Percentiles rank a stretch among this genome's conserved stretches.
These are phyloP conservation scores for Craniophora ligustri DNA, from an alignment of 2,888 invertebrate species.

Conservation along the genomic window DNA sequence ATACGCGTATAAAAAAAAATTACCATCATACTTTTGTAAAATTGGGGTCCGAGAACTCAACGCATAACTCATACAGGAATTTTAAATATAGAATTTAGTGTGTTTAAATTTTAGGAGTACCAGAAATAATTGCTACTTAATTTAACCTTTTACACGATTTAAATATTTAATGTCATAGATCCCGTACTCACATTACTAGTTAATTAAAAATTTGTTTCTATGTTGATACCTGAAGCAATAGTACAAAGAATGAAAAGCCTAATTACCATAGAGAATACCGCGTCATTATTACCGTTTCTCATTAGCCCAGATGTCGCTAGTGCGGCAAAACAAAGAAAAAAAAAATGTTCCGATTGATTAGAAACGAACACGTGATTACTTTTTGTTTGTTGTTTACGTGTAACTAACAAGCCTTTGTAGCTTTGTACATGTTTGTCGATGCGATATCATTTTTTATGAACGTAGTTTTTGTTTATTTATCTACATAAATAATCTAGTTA, in stretches of 20 bases:
- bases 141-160: too few species aligned
- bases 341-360: conserved; percentile 32
- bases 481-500: too few species aligned
- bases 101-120: too few species aligned
- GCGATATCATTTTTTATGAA: not conserved
- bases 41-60: not conserved
- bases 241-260: not conserved
- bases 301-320: conserved; percentile 40
- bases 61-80: too few species aligned
- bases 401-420: not conserved
- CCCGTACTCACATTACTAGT: too few species aligned
- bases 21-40: not conserved
- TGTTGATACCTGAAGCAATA: too few species aligned
- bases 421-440: not conserved
- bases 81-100: too few species aligned
- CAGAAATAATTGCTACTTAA: too few species aligned
- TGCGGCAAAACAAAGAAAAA: conserved; percentile 21
- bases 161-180: too few species aligned
- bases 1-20: not conserved
- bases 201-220: too few species aligned
- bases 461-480: too few species aligned
- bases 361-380: conserved; percentile 20
- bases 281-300: conserved; percentile 32
- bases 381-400: conserved; percentile 34
- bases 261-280: conserved; percentile 25